phyloP scores from a whole-genome alignment of 1,140 invertebrate genomes.

The Drosophila ananassae region DNA sequence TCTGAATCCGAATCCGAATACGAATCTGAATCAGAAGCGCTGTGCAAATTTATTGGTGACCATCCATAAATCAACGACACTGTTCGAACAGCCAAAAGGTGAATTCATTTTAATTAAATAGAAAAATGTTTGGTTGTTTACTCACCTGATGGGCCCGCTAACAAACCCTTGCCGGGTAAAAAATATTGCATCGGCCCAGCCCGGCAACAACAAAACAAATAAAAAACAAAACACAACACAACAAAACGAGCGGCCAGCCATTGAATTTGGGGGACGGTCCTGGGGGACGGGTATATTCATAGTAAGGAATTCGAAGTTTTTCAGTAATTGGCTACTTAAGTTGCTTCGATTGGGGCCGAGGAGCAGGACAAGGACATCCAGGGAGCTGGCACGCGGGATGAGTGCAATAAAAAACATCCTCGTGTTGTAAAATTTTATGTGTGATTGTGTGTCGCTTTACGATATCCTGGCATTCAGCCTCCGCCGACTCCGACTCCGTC shows the following conservation, averaged over 20 bases:
- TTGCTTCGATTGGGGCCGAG: constrained; percentile 63
- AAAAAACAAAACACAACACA: not conserved
- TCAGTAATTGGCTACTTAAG: constrained; percentile 81
- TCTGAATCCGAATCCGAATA: constrained; percentile 15
- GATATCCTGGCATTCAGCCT: constrained; percentile 66
- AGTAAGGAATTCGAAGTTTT: constrained; percentile 70
- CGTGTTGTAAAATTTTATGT: constrained; percentile 82
- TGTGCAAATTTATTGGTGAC: constrained; percentile 73
- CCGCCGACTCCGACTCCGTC: constrained; percentile 13
- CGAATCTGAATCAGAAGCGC: constrained; percentile 29
- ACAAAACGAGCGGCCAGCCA: constrained; percentile 8
- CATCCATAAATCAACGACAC: constrained; percentile 71
- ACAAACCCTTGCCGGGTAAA: constrained; percentile 53
- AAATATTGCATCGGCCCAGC: not conserved
- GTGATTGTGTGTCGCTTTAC: constrained; percentile 82
- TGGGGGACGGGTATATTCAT: constrained; percentile 38
- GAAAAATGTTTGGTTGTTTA: constrained; percentile 78
- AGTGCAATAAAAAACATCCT: constrained; percentile 81
- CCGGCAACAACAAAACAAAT: constrained; percentile 20
- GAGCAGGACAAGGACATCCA: constrained; percentile 16
- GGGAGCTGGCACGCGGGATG: constrained; percentile 16
- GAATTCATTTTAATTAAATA: constrained; percentile 82
- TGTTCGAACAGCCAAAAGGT: constrained; percentile 53
- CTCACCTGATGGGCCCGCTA: constrained; percentile 38
- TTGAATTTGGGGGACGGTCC: constrained; percentile 32